A percentile compares a stretch with the other conserved stretches of the same genome.
Evolutionary conservation across 2,888 invertebrate genomes (phyloP).

Genomic region (Netelia melanura): DNA sequence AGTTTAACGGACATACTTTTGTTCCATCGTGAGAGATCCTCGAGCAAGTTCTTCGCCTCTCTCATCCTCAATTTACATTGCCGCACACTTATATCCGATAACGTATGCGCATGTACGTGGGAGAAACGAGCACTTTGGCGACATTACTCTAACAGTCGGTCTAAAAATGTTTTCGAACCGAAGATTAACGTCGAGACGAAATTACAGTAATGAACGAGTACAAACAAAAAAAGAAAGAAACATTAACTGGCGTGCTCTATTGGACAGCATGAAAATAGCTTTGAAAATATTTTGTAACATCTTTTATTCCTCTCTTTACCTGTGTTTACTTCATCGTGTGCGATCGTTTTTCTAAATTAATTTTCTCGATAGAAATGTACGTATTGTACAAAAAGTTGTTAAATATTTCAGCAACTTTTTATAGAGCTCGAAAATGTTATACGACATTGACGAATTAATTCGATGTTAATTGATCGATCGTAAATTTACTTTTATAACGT

Average conservation of each 20-base stretch:
- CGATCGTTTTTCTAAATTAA: too few species aligned
- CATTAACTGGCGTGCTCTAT: background rate
- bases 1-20: conserved; percentile 59
- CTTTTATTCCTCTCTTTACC: too few species aligned
- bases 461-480: too few species aligned
- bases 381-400: too few species aligned
- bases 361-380: too few species aligned
- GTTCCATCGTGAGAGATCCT: conserved; percentile 40
- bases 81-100: background rate
- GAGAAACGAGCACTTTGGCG: background rate
- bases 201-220: background rate
- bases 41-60: background rate
- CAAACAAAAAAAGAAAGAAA: background rate
- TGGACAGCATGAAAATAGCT: background rate
- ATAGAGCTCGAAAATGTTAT: too few species aligned
- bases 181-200: background rate
- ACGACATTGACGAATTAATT: too few species aligned
- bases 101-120: background rate
- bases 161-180: background rate
- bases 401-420: too few species aligned
- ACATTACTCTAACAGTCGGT: background rate
- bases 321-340: too few species aligned
- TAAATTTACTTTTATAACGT: too few species aligned
- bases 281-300: too few species aligned
- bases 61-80: conserved; percentile 21